phyloP scores from a whole-genome alignment of 2,888 invertebrate genomes.

The Micoletzkya japonica region DNA sequence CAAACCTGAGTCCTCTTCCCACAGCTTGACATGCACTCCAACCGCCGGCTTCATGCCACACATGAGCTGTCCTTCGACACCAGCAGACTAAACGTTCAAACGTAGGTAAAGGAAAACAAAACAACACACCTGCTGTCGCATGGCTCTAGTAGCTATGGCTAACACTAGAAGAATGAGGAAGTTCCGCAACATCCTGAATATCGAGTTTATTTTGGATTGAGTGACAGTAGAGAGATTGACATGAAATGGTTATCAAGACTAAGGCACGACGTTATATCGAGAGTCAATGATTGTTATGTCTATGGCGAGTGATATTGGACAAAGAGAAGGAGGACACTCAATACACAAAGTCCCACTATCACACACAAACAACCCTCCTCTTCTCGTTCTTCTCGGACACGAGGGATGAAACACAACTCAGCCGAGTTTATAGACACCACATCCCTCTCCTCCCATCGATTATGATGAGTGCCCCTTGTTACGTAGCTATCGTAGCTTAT shows the following conservation, averaged over 20 bases:
- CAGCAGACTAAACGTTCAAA: constrained; percentile 36
- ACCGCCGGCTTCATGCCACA: constrained; percentile 48
- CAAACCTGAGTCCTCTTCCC: constrained; percentile 46
- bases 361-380: neutral
- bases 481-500: too few species aligned
- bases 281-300: too few species aligned
- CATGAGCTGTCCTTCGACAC: constrained; percentile 44
- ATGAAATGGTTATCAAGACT: neutral
- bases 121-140: constrained; percentile 8
- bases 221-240: too few species aligned
- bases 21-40: constrained; percentile 48
- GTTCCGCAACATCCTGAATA: constrained; percentile 7
- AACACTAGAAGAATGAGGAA: constrained; percentile 1
- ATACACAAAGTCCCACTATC: too few species aligned
- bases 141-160: neutral
- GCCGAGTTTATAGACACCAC: too few species aligned
- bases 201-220: too few species aligned
- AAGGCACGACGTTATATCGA: too few species aligned
- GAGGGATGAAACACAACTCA: neutral
- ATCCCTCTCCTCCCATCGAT: too few species aligned
- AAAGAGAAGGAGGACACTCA: too few species aligned
- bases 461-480: too few species aligned
- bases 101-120: neutral
- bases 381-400: neutral
- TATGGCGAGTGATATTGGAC: too few species aligned